Evolutionary conservation across 2,797 vertebrate genomes (phyloP).

Genomic region (Lophius americanus): DNA sequence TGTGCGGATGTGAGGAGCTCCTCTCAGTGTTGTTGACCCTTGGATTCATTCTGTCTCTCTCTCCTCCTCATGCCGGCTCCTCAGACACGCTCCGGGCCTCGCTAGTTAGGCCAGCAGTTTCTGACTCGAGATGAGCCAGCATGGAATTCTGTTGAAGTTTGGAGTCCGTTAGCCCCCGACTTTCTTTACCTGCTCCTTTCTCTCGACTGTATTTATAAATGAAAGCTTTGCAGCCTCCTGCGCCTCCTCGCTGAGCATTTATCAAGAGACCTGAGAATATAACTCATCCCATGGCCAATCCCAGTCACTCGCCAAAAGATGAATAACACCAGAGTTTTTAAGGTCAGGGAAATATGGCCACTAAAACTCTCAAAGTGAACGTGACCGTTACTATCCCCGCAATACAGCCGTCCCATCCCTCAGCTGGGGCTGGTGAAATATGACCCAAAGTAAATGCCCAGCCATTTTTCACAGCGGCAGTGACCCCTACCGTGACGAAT

Average conservation of each 20-base stretch:
- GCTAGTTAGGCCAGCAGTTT: slow-evolving; percentile 58
- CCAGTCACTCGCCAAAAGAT: slow-evolving; percentile 72
- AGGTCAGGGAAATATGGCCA: slow-evolving; percentile 81
- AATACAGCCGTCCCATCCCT: slow-evolving; percentile 78
- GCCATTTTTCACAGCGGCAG: slow-evolving; percentile 56
- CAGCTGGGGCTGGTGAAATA: slow-evolving; percentile 66
- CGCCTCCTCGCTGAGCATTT: slow-evolving; percentile 65
- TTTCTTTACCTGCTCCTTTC: slow-evolving; percentile 46
- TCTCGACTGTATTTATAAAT: slow-evolving; percentile 73
- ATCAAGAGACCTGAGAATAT: slow-evolving; percentile 74
- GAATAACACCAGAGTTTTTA: slow-evolving; percentile 78
- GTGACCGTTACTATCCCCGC: slow-evolving; percentile 80
- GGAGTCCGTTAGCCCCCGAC: slow-evolving; percentile 53
- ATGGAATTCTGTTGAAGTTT: slow-evolving; percentile 34
- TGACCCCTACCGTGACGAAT: slow-evolving; percentile 61
- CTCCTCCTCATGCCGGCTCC: slow-evolving; percentile 41
- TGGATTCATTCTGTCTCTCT: slow-evolving; percentile 58
- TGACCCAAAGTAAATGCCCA: slow-evolving; percentile 60
- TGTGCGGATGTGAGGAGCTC: slow-evolving; percentile 65
- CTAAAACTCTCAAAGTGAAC: slow-evolving; percentile 82
- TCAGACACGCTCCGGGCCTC: slow-evolving; percentile 60
- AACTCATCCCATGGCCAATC: slow-evolving; percentile 80
- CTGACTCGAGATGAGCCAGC: slow-evolving; percentile 43
- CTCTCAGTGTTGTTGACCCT: slow-evolving; percentile 59
- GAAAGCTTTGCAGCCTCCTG: slow-evolving; percentile 66